These are phyloP conservation scores for Asbolus verrucosus DNA, from an alignment of 1,140 invertebrate species.

Conservation along the genomic window DNA sequence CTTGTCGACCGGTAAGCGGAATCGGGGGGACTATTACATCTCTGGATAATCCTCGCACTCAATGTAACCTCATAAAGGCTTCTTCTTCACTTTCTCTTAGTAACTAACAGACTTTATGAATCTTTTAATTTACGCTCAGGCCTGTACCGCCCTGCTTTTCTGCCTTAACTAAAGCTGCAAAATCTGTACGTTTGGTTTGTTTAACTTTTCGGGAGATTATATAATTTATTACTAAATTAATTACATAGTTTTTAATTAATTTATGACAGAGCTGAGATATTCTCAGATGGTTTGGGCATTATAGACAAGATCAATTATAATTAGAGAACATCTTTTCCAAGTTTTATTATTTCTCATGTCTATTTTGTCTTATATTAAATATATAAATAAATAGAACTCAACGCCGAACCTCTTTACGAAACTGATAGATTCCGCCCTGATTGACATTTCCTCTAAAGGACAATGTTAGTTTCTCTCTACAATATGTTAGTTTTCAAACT, in stretches of 20 bases:
- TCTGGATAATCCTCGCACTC: slow-evolving; percentile 49
- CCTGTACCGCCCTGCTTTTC: slow-evolving; percentile 8
- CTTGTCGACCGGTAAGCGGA: slow-evolving; percentile 38
- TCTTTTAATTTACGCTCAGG: slow-evolving; percentile 41
- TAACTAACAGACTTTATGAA: slow-evolving; percentile 41
- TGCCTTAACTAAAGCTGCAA: neutral
- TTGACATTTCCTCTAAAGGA: slow-evolving; percentile 8
- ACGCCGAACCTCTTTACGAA: neutral
- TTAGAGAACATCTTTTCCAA: slow-evolving; percentile 5
- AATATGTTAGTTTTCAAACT: slow-evolving; percentile 20
- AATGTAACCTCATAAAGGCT: slow-evolving; percentile 45
- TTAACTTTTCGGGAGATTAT: neutral
- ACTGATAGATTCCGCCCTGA: neutral
- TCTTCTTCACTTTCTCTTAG: slow-evolving; percentile 45
- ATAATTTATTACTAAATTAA: too few relatives aligned
- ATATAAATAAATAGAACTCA: slow-evolving; percentile 20
- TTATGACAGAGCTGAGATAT: too few relatives aligned
- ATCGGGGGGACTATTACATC: slow-evolving; percentile 47
- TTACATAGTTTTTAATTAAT: neutral
- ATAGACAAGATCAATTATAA: too few relatives aligned
- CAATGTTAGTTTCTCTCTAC: slow-evolving; percentile 3
- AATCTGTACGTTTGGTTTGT: neutral
- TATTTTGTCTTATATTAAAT: slow-evolving; percentile 2
- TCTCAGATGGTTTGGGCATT: too few relatives aligned
- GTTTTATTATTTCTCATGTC: slow-evolving; percentile 4